Conservation (phyloP, 2,113 vertebrate genomes). For the Chaetops frenatus region DNA sequence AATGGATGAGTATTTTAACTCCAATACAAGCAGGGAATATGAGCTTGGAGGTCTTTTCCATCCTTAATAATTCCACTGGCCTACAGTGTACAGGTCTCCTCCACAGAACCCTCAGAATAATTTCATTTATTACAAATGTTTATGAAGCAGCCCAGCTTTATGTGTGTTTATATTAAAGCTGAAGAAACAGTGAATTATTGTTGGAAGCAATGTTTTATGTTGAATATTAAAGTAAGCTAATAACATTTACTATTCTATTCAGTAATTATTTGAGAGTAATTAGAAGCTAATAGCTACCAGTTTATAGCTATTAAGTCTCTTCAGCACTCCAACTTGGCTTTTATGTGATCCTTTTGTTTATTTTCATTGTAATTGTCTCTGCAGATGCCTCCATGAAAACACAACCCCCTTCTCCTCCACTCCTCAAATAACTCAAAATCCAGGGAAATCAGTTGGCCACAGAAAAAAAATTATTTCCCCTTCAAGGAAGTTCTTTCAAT, state of each 20-base stretch:
- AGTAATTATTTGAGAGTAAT: slow-evolving; percentile 62
- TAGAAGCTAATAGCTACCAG: slow-evolving; percentile 49
- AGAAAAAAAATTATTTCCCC: neutral
- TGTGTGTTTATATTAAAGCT: neutral
- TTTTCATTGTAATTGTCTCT: neutral
- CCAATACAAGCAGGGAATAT: neutral
- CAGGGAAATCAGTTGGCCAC: neutral
- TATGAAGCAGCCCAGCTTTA: neutral
- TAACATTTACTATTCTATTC: slow-evolving; percentile 50
- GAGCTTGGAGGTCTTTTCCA: neutral
- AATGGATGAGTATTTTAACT: neutral
- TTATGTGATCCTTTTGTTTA: slow-evolving; percentile 35
- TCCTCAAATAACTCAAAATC: neutral
- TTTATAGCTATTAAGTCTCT: slow-evolving; percentile 40
- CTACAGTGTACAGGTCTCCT: neutral
- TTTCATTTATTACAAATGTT: neutral
- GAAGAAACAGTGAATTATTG: slow-evolving; percentile 32
- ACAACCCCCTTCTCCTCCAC: neutral
- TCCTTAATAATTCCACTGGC: neutral
- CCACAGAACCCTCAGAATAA: neutral
- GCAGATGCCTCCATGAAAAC: neutral
- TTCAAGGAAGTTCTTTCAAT: neutral
- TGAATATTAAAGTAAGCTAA: slow-evolving; percentile 52
- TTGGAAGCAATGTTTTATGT: slow-evolving; percentile 41
- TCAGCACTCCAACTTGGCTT: slow-evolving; percentile 25